Base-by-base conservation (phyloP, 30 jellyfish, hydroid and myxozoan species). In the Sanderia malayensis region DNA sequence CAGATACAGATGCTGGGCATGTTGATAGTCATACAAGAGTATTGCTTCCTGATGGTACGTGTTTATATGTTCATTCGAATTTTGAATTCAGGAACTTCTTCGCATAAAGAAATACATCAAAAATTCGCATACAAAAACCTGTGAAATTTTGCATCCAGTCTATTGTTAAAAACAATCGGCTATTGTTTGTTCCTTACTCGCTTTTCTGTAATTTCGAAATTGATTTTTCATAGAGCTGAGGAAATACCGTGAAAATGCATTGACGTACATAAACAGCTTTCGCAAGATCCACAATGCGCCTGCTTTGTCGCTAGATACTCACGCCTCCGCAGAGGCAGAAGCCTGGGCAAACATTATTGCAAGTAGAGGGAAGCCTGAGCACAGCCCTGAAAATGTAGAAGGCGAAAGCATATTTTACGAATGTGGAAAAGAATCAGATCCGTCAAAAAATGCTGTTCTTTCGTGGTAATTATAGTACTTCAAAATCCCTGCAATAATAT, bases 301-400 rank as follows among this genome's bases (percentile, higher is more conserved):
- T 1, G 84, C 44, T 4, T 19, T 83, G 25, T 55, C 70, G 73
- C 84, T 83, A 0, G 85, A 83, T 75, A 76, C 80, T 31, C 87
- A 83, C 25, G 73, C 75, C 88, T 32, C 76, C 10, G 86, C 84
- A 10, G 95, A 73, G 9, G 95, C 96, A 9, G 88, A 90, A 28
- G 90, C 49, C 58, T 82, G 94, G 94, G 94, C 94, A 0, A 71
- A 60, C 62, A 71, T 67, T 0, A 62, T 82, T 15, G 94, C 94
- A 44, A 82, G 84, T 28, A 82, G 83, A 71, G 94, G 94, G 22
- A 82, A 61, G 34, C 75, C 74, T n/a, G 86, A 82, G 27, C 77
- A 63, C 18, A 71, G 66, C 23, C 79, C 86, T 2, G 67, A 58
- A 4, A 82, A 86, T 32, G 76, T 28, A 15, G 94, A 82, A 23